Conservation (phyloP, 2,888 invertebrate species). For the Melanchra persicariae region DNA sequence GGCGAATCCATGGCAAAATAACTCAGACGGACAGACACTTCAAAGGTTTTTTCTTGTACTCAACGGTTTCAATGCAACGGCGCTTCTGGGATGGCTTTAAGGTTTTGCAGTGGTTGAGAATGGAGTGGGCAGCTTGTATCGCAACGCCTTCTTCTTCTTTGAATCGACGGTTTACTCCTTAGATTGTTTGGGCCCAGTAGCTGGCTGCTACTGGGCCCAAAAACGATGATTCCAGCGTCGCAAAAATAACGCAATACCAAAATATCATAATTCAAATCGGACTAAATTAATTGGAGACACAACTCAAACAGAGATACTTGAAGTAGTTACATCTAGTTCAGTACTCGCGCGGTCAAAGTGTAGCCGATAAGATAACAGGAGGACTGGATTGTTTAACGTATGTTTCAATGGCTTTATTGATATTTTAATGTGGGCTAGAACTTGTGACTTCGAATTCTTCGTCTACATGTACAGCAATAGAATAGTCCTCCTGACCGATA, state of each 20-base stretch:
- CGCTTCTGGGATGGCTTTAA: too few species aligned
- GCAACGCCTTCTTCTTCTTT: too few species aligned
- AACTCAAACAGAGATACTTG: conserved; percentile 30
- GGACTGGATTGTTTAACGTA: conserved; percentile 43
- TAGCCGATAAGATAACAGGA: conserved; percentile 51
- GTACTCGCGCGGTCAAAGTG: conserved; percentile 61
- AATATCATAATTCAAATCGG: conserved; percentile 10
- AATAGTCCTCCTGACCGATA: not conserved
- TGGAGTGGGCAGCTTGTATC: too few species aligned
- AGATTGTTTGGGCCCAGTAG: too few species aligned
- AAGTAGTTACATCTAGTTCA: conserved; percentile 61
- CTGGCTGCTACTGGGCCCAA: too few species aligned
- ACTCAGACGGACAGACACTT: too few species aligned
- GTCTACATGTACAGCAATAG: not conserved
- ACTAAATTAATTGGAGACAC: conserved; percentile 27
- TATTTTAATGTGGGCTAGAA: conserved; percentile 23
- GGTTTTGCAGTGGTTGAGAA: not conserved
- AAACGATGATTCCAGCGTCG: too few species aligned
- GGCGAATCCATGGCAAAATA: too few species aligned
- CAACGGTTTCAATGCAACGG: too few species aligned
- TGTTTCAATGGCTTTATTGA: conserved; percentile 53
- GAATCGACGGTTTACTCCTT: too few species aligned
- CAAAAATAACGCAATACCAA: not conserved
- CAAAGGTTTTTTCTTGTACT: too few species aligned
- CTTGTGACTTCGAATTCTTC: not conserved